Percentiles rank a stretch among this genome's conserved stretches.
These are phyloP conservation scores for Actinernus sp. DNA, from an alignment of 92 coral and sea anemone genomes.

Conservation along the genomic window DNA sequence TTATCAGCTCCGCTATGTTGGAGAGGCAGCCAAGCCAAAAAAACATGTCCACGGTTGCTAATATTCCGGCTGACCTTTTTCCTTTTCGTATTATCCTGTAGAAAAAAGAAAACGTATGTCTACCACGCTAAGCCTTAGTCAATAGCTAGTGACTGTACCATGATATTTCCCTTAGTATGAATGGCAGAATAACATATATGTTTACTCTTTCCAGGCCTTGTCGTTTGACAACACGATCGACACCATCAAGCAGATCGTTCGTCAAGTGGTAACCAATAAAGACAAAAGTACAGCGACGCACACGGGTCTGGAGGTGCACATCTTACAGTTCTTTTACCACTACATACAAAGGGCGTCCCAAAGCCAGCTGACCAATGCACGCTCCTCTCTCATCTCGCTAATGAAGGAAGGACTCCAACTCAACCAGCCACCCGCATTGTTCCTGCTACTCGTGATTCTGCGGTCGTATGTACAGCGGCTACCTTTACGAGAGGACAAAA, in stretches of 20 bases:
- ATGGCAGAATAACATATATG: too few species aligned
- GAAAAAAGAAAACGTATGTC: too few species aligned
- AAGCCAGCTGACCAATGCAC: slow-evolving; percentile 76
- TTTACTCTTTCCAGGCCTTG: too few species aligned
- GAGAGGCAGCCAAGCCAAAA: too few species aligned
- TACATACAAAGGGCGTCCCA: slow-evolving; percentile 81
- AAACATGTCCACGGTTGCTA: too few species aligned
- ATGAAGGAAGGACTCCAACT: slow-evolving; percentile 96
- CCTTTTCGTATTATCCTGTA: too few species aligned
- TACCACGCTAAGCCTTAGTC: too few species aligned
- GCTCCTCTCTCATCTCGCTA: slow-evolving; percentile 76
- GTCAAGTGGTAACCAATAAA: slow-evolving; percentile 83
- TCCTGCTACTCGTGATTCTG: slow-evolving; percentile 86
- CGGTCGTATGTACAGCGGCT: slow-evolving; percentile 87
- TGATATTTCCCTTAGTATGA: too few species aligned
- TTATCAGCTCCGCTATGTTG: too few species aligned
- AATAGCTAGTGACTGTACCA: too few species aligned
- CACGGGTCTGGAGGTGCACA: slow-evolving; percentile 85
- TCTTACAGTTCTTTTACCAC: slow-evolving; percentile 91
- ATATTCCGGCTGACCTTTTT: too few species aligned
- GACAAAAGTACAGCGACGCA: slow-evolving; percentile 88
- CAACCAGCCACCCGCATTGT: slow-evolving; percentile 92
- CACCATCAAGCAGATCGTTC: slow-evolving; percentile 93
- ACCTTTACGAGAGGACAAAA: slow-evolving; percentile 92
- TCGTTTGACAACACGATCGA: slow-evolving; percentile 89